A percentile compares a stretch with the other conserved stretches of the same genome.
Conservation (phyloP, 1,140 invertebrate genomes). For the Batillaria attramentaria region DNA sequence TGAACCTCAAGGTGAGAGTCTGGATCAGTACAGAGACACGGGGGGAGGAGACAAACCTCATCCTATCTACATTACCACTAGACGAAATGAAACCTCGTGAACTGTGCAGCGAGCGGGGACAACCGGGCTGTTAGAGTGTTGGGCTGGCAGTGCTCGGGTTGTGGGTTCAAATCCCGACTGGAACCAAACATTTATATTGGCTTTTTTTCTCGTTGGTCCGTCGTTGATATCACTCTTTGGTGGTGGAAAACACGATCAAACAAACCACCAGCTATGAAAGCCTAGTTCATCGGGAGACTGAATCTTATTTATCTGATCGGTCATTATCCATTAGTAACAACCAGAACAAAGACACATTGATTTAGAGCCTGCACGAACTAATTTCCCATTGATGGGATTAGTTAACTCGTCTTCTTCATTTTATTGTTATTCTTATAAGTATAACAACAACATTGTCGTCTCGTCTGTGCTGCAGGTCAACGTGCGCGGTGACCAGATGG, state of each 20-base stretch:
- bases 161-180: too few species aligned
- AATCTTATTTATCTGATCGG: not conserved
- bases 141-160: too few species aligned
- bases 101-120: not conserved
- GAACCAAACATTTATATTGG: not conserved
- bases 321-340: not conserved
- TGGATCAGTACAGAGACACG: not conserved
- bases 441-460: not conserved
- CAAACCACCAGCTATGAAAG: too few species aligned
- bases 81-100: not conserved
- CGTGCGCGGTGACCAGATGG: conserved; percentile 1
- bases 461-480: not conserved
- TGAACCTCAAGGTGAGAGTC: conserved; percentile 9
- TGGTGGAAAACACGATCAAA: too few species aligned
- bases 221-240: too few species aligned
- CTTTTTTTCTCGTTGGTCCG: too few species aligned
- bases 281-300: not conserved
- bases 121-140: too few species aligned
- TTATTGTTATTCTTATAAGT: not conserved
- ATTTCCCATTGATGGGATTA: not conserved
- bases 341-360: too few species aligned
- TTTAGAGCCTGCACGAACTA: not conserved
- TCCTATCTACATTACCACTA: not conserved
- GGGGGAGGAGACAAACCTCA: not conserved
- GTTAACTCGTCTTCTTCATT: not conserved